Conservation (phyloP, 1,140 invertebrate genomes). For the Panulirus ornatus region DNA sequence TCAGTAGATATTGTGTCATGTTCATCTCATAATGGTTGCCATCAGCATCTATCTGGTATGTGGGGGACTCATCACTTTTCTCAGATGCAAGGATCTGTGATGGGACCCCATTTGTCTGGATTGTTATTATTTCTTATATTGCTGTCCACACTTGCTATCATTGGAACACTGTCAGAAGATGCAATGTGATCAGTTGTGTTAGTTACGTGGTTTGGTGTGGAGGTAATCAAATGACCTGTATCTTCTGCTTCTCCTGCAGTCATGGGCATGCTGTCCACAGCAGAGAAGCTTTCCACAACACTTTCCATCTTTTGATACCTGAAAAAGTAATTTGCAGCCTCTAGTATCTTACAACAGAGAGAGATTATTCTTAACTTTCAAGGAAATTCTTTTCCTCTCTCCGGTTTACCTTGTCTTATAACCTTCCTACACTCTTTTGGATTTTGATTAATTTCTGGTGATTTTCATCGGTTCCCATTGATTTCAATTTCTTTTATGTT, state of each 20-base stretch:
- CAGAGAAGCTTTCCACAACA: constrained; percentile 44
- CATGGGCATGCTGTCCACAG: constrained; percentile 54
- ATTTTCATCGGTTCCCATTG: too few species aligned
- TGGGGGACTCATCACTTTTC: neutral
- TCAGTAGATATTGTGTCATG: too few species aligned
- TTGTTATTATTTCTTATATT: neutral
- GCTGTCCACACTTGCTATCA: neutral
- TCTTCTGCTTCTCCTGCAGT: constrained; percentile 43
- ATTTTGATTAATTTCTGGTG: too few species aligned
- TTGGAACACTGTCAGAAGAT: neutral
- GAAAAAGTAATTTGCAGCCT: neutral
- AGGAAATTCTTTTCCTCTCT: too few species aligned
- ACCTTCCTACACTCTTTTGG: too few species aligned
- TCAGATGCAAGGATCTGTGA: neutral
- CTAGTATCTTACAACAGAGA: neutral
- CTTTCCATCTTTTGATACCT: constrained; percentile 44
- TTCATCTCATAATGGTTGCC: too few species aligned
- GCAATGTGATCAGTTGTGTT: neutral
- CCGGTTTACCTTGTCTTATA: too few species aligned
- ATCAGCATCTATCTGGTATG: neutral
- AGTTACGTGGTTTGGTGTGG: neutral
- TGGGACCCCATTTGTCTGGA: neutral
- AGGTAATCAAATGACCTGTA: neutral
- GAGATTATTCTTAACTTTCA: too few species aligned
- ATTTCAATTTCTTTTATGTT: too few species aligned